phyloP scores from a whole-genome alignment of 2,888 invertebrate genomes.

The Tetranychus truncatus region DNA sequence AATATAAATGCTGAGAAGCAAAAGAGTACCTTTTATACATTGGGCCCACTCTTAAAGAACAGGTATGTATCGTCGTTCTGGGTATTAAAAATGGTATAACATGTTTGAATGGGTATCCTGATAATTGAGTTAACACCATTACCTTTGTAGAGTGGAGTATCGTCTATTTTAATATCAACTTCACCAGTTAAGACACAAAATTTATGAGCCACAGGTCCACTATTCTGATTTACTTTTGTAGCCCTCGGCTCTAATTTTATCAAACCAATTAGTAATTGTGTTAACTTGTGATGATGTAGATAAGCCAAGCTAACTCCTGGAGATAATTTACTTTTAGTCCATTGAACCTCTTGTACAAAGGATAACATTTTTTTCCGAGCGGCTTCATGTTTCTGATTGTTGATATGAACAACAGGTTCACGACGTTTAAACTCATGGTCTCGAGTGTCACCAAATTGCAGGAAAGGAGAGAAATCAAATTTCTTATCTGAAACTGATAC shows the following conservation, averaged over 20 bases:
- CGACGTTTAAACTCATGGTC: not conserved
- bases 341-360: not conserved
- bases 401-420: not conserved
- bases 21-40: slow-evolving; percentile 4
- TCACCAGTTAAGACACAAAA: slow-evolving; percentile 7
- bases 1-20: not conserved
- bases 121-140: slow-evolving; percentile 3
- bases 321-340: not conserved
- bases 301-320: not conserved
- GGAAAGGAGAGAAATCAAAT: slow-evolving; percentile 3
- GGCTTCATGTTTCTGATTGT: slow-evolving; percentile 2
- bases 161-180: slow-evolving; percentile 1
- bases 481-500: not conserved
- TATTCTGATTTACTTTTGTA: not conserved
- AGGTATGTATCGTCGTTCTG: slow-evolving; percentile 8
- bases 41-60: slow-evolving; percentile 4
- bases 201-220: not conserved
- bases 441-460: not conserved
- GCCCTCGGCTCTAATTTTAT: not conserved
- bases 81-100: not conserved
- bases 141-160: not conserved
- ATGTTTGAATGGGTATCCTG: not conserved
- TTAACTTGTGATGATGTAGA: not conserved
- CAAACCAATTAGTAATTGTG: slow-evolving; percentile 2
- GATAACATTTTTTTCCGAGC: not conserved